Evolutionary conservation across 2,888 invertebrate genomes (phyloP).

Genomic region (Drosophila pegasa): DNA sequence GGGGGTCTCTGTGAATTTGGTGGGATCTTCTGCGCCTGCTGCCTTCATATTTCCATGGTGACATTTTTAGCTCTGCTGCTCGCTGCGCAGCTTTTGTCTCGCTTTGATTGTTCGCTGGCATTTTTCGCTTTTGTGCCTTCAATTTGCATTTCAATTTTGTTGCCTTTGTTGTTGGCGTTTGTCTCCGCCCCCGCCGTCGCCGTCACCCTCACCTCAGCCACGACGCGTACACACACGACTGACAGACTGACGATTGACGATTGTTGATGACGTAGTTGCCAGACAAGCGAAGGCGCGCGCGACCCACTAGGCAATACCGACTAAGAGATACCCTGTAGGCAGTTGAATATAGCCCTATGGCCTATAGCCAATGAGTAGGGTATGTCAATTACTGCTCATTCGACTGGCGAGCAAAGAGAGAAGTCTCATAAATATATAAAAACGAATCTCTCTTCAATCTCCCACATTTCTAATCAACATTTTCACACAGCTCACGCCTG

Average conservation of each 20-base stretch:
- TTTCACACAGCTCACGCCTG: not conserved
- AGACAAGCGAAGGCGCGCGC: conserved; percentile 1
- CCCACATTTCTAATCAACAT: not conserved
- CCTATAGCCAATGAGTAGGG: not conserved
- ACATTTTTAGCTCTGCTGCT: conserved; percentile 62
- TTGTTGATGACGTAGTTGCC: conserved; percentile 45
- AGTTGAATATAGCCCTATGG: too few relatives aligned
- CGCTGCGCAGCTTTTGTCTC: conserved; percentile 51
- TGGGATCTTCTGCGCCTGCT: conserved; percentile 36
- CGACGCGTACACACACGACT: conserved; percentile 12
- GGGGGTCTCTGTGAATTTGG: conserved; percentile 9
- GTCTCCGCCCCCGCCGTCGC: not conserved
- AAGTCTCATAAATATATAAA: not conserved
- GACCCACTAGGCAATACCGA: not conserved
- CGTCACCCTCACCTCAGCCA: not conserved
- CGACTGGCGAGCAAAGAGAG: not conserved
- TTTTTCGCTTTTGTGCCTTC: conserved; percentile 74
- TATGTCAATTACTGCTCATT: not conserved
- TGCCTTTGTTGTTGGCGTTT: conserved; percentile 30
- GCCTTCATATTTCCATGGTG: conserved; percentile 66
- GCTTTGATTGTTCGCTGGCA: conserved; percentile 65
- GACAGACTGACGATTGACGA: conserved; percentile 44
- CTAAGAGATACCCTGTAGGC: conserved; percentile 22
- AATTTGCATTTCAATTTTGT: conserved; percentile 75
- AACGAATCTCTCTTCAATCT: not conserved